Conservation (phyloP, 2,888 invertebrate genomes). For the Pollenia amentaria region DNA sequence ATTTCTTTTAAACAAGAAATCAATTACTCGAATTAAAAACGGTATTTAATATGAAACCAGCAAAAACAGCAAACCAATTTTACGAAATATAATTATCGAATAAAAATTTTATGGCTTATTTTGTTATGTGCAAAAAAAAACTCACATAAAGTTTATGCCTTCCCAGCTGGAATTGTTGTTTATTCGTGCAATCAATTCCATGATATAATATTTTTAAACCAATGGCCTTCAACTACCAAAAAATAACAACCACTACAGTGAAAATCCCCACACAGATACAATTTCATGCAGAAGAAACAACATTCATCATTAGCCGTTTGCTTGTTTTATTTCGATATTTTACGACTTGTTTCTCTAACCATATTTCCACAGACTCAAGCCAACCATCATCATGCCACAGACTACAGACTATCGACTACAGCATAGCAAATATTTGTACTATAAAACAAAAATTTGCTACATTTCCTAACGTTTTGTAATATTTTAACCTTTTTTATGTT, state of each 20-base stretch:
- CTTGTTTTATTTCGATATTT: constrained; percentile 61
- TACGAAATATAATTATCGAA: constrained; percentile 54
- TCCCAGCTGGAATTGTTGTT: constrained; percentile 49
- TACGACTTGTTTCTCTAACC: constrained; percentile 52
- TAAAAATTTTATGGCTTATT: constrained; percentile 60
- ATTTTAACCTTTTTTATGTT: constrained; percentile 52
- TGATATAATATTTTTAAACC: constrained; percentile 50
- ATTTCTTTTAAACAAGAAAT: too few species aligned
- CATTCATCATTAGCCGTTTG: constrained; percentile 62
- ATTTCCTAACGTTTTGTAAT: constrained; percentile 51
- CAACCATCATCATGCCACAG: not conserved
- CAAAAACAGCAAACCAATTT: constrained; percentile 41
- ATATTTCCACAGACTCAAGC: constrained; percentile 20
- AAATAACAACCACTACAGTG: not conserved
- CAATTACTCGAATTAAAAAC: constrained; percentile 20
- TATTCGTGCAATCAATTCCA: constrained; percentile 64
- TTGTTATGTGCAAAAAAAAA: constrained; percentile 47
- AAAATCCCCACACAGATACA: not conserved
- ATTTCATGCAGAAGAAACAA: constrained; percentile 25
- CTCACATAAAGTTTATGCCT: constrained; percentile 45
- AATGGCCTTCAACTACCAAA: constrained; percentile 51
- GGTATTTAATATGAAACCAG: constrained; percentile 2
- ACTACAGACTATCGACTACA: not conserved
- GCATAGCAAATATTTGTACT: constrained; percentile 6
- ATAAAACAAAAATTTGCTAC: constrained; percentile 53